These are phyloP conservation scores for Puntigrus tetrazona DNA, from an alignment of 2,113 vertebrate species.

Conservation along the genomic window DNA sequence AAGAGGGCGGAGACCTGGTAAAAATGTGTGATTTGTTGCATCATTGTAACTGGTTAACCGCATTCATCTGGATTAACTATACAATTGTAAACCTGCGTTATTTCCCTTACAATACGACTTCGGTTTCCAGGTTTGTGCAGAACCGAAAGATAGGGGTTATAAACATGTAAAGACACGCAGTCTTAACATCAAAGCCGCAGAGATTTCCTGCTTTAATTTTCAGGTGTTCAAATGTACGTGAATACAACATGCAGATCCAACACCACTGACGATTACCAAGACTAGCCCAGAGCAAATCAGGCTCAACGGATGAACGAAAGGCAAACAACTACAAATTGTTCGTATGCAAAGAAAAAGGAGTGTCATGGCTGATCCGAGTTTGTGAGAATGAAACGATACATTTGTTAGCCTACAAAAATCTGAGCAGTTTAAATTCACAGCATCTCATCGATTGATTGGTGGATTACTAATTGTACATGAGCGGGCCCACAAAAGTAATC, in stretches of 20 bases:
- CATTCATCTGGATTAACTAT: neutral
- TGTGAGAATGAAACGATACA: neutral
- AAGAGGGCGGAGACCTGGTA: neutral
- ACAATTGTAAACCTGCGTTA: neutral
- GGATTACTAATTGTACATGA: conserved; percentile 57
- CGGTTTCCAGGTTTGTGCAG: neutral
- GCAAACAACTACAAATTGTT: conserved; percentile 32
- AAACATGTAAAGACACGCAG: neutral
- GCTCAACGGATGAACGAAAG: conserved; percentile 3
- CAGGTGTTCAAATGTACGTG: conserved; percentile 23
- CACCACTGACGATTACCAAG: conserved; percentile 55
- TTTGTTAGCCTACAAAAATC: conserved; percentile 72
- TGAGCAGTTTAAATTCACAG: conserved; percentile 45
- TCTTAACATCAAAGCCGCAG: neutral
- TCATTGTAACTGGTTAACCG: neutral
- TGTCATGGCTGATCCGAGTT: conserved; percentile 12
- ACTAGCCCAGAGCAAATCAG: conserved; percentile 48
- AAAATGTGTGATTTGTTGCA: neutral
- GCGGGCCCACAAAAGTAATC: conserved; percentile 58
- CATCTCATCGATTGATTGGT: conserved; percentile 53
- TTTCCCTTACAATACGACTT: neutral
- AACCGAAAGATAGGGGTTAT: neutral
- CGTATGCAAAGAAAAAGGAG: conserved; percentile 9
- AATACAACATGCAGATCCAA: conserved; percentile 50
- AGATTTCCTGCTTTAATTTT: conserved; percentile 63